Percentiles rank a stretch among this genome's conserved stretches.
Evolutionary conservation across 2,797 vertebrate genomes (phyloP).

Genomic region (Coregonus sp.): DNA sequence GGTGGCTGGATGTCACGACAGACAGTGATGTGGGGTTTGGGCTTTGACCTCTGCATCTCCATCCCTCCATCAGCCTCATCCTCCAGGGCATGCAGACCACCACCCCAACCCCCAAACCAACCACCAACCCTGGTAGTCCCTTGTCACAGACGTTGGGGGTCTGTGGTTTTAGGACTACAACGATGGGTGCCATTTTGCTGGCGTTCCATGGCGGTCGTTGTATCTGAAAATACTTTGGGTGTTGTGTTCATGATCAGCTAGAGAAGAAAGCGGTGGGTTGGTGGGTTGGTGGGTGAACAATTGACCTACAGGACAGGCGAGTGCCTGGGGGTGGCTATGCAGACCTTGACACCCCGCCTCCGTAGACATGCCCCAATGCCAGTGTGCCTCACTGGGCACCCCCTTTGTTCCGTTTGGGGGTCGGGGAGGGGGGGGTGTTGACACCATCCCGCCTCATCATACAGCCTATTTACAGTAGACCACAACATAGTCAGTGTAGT

Average conservation of each 20-base stretch:
- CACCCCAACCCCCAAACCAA: background rate
- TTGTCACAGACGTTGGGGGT: background rate
- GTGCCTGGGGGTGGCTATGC: conserved; percentile 50
- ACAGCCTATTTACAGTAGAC: conserved; percentile 72
- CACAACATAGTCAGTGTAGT: conserved; percentile 65
- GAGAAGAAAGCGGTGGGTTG: background rate
- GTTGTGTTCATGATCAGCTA: background rate
- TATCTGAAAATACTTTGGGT: background rate
- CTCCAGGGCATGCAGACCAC: background rate
- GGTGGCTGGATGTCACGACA: conserved; percentile 20
- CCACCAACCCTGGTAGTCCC: background rate
- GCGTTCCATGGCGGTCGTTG: background rate
- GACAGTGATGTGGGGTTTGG: background rate
- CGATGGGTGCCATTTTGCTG: background rate
- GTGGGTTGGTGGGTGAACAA: conserved; percentile 27
- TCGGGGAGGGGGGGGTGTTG: conserved; percentile 51
- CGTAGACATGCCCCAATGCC: conserved; percentile 61
- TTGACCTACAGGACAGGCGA: conserved; percentile 41
- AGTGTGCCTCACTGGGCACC: conserved; percentile 59
- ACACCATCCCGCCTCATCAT: conserved; percentile 62
- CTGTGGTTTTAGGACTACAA: background rate
- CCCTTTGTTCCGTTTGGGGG: conserved; percentile 47
- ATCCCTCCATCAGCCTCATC: background rate
- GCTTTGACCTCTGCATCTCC: background rate
- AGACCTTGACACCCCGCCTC: conserved; percentile 53